These are phyloP conservation scores for Pandemis heparana DNA, from an alignment of 2,888 invertebrate genomes.

Conservation along the genomic window DNA sequence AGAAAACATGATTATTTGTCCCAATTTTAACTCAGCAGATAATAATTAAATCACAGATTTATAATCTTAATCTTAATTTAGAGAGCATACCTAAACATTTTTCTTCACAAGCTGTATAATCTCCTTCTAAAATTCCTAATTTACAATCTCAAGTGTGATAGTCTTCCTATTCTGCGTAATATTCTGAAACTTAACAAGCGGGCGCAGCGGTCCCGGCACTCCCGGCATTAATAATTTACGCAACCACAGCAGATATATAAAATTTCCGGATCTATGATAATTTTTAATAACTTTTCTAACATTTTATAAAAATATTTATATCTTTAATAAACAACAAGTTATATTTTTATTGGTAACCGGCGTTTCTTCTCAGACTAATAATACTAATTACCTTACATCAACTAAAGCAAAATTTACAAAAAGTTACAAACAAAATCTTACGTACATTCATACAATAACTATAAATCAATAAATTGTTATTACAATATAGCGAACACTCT, in stretches of 20 bases:
- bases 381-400: slow-evolving; percentile 80
- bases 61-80: slow-evolving; percentile 71
- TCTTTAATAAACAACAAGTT: slow-evolving; percentile 85
- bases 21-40: slow-evolving; percentile 74
- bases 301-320: slow-evolving; percentile 74
- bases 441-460: slow-evolving; percentile 66
- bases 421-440: slow-evolving; percentile 73
- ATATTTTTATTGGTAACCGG: slow-evolving; percentile 86
- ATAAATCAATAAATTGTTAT: slow-evolving; percentile 61
- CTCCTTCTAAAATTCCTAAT: slow-evolving; percentile 63
- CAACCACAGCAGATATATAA: slow-evolving; percentile 70
- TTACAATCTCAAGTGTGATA: slow-evolving; percentile 70
- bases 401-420: slow-evolving; percentile 82
- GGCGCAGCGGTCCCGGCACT: slow-evolving; percentile 61
- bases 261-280: slow-evolving; percentile 68
- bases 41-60: slow-evolving; percentile 83
- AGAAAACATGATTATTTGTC: slow-evolving; percentile 53
- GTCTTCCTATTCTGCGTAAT: slow-evolving; percentile 72
- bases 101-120: slow-evolving; percentile 53
- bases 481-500: slow-evolving; percentile 79
- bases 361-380: slow-evolving; percentile 85
- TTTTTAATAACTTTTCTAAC: slow-evolving; percentile 78
- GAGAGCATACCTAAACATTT: slow-evolving; percentile 64
- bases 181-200: slow-evolving; percentile 80
- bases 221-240: slow-evolving; percentile 81